Evolutionary conservation across 2,113 vertebrate species (phyloP), one percentile per base, ranked within the genome.

Genomic region (Ia io): DNA sequence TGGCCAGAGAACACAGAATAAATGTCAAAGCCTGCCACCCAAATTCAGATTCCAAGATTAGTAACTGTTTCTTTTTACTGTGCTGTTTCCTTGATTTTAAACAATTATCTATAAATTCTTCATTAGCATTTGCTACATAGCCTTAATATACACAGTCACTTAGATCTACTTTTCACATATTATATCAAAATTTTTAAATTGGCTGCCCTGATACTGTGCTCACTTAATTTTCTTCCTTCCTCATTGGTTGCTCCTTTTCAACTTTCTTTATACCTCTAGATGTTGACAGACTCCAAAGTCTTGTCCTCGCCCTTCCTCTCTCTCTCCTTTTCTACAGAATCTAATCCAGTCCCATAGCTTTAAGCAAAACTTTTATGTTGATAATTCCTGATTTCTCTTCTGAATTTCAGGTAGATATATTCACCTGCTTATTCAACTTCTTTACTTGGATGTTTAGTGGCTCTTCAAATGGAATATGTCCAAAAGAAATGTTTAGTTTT

Each of bases 61-160:
- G 23, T 63, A 93, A 35, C 30, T 91, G 22, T 2, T 7, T 94
- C 73, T 85, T 37, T 76, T 76, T 37, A 42, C n/a, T 67, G 5
- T 65, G 22, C 32, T 74, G 13, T 61, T 96, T 90, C 20, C 63
- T 84, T 94, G 25, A 78, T 83, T 59, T 53, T n/a, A 44, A 93
- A 70, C 65, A 65, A 42, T 23, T 63, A 61, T n/a, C 44, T 8
- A 51, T 90, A 90, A 51, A 4, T 69, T 76, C 7, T 17, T 67
- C 65, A 73, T 78, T 79, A 83, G 22, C 6, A 63, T 40, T 85
- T 49, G 11, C 17, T 78, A 40, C 49, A 73, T 71, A 82, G 13
- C 18, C 42, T 95, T 91, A 80, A 61, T 69, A 37, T 37, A 79
- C 11, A 51, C 20, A 53, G 70, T 76, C 79, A 32, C 35, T 69